phyloP scores from a whole-genome alignment of 2,113 vertebrate genomes.

The Plotosus lineatus region DNA sequence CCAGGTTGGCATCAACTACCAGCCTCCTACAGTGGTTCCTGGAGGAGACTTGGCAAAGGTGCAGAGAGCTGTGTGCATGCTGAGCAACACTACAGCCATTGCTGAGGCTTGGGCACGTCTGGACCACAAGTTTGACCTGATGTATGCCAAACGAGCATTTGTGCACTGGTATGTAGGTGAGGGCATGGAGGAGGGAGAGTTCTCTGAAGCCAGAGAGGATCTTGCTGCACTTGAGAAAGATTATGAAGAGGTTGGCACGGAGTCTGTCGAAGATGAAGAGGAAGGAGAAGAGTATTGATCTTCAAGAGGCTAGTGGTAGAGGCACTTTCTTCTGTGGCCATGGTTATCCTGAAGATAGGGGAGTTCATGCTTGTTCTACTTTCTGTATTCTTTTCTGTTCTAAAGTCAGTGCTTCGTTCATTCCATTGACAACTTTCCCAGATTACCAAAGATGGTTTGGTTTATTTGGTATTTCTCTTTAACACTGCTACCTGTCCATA shows the following conservation, averaged over 20 bases:
- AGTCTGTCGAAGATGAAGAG: constrained; percentile 77
- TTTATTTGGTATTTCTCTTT: constrained; percentile 21
- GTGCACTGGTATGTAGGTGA: constrained; percentile 90
- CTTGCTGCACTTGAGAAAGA: constrained; percentile 84
- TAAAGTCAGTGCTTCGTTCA: not conserved
- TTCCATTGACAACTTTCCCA: constrained; percentile 11
- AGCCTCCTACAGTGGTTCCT: constrained; percentile 81
- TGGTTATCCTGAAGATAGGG: constrained; percentile 19
- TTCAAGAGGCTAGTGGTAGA: not conserved
- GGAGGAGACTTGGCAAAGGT: constrained; percentile 83
- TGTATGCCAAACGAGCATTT: constrained; percentile 86
- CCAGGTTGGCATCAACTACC: constrained; percentile 87
- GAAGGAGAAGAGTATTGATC: constrained; percentile 79
- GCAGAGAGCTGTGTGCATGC: constrained; percentile 84
- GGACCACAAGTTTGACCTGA: constrained; percentile 88
- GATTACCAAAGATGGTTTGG: constrained; percentile 20
- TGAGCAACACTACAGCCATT: constrained; percentile 86
- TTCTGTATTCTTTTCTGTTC: constrained; percentile 21
- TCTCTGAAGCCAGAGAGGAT: constrained; percentile 84
- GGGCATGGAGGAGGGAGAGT: constrained; percentile 89
- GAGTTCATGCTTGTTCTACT: not conserved
- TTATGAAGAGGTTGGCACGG: constrained; percentile 83
- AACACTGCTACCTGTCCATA: constrained; percentile 1
- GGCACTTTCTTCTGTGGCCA: constrained; percentile 30
- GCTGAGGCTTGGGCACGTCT: constrained; percentile 85